phyloP scores from a whole-genome alignment of 2,888 invertebrate genomes.

The Galeruca laticollis region DNA sequence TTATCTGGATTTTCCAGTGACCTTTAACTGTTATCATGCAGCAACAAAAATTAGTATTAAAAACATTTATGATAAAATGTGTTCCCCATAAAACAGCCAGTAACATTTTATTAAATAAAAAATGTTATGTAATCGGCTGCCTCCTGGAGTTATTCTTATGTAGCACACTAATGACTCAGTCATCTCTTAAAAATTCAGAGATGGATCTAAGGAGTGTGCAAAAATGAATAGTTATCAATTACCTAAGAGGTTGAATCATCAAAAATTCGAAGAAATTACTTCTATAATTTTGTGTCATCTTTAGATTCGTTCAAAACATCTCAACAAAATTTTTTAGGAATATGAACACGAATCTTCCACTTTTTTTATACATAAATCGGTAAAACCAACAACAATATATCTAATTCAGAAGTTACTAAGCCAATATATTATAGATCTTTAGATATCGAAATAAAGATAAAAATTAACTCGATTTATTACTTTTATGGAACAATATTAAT shows the following conservation, averaged over 20 bases:
- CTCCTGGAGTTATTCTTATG: conserved; percentile 61
- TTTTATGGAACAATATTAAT: no score
- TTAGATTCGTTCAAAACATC: no score
- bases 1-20: not conserved
- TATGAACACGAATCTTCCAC: no score
- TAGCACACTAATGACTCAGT: conserved; percentile 67
- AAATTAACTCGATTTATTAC: no score
- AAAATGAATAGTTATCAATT: no score
- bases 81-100: conserved; percentile 59
- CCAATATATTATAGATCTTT: no score
- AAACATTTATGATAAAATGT: conserved; percentile 31
- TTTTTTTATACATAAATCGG: no score
- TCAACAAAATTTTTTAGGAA: no score
- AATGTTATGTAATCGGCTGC: conserved; percentile 33
- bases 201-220: conserved; percentile 67
- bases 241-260: conserved; percentile 9
- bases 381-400: no score
- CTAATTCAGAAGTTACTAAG: no score
- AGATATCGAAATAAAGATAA: no score
- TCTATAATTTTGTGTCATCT: not conserved
- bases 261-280: not conserved
- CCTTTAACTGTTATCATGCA: not conserved
- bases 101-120: conserved; percentile 31
- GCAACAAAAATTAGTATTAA: not conserved
- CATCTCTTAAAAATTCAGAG: conserved; percentile 62